Conservation (phyloP, 2,888 invertebrate genomes). For the Syrista parreyssii region DNA sequence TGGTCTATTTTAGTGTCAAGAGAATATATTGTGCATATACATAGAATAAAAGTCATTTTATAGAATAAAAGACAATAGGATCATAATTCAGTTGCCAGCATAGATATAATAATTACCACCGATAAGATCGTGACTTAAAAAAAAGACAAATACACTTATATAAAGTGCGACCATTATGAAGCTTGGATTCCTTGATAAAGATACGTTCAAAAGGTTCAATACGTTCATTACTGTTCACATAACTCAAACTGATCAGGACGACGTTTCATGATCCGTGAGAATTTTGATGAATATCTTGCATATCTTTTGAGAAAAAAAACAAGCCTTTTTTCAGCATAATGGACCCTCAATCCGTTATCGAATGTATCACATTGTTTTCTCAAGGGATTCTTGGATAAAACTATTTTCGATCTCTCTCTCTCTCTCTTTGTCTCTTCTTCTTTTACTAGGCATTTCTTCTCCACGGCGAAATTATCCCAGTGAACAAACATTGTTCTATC, state of each 20-base stretch:
- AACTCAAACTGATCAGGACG: background rate
- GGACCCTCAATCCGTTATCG: background rate
- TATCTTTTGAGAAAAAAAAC: background rate
- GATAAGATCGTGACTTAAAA: background rate
- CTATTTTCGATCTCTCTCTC: background rate
- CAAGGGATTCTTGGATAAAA: background rate
- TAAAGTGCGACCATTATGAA: background rate
- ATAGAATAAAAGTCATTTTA: background rate
- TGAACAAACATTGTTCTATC: background rate
- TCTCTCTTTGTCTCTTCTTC: background rate
- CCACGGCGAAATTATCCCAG: background rate
- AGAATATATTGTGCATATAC: background rate
- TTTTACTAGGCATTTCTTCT: background rate
- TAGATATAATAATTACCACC: background rate
- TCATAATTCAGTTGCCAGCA: too few species aligned
- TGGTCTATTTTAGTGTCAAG: background rate
- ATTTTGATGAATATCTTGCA: background rate
- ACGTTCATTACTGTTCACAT: background rate
- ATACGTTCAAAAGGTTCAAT: too few species aligned
- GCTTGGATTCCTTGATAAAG: background rate
- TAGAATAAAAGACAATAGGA: background rate
- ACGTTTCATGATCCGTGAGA: background rate
- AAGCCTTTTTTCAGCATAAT: background rate
- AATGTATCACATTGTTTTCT: background rate
- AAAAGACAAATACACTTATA: background rate